These are phyloP conservation scores for Notolepis coatsorum DNA, from an alignment of 2,797 vertebrate species.

Conservation along the genomic window DNA sequence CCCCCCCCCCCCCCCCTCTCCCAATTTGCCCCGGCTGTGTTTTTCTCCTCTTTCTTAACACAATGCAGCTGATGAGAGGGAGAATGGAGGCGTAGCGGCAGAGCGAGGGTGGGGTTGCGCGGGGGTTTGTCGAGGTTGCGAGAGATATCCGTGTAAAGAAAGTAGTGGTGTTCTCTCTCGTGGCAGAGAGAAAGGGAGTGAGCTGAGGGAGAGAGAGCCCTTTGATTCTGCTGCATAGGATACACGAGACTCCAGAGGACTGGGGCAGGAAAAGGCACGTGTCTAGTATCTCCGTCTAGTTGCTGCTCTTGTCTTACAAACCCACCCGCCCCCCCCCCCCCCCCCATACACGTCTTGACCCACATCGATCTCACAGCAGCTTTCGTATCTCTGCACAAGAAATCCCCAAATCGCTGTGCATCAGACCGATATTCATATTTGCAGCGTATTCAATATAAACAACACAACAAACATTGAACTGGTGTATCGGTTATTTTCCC, in stretches of 20 bases:
- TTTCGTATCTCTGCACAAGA: constrained; percentile 30
- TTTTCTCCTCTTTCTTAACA: neutral
- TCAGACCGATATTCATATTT: no score
- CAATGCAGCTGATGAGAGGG: neutral
- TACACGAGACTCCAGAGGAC: constrained; percentile 44
- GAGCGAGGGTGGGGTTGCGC: neutral
- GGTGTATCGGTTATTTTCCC: constrained; percentile 12
- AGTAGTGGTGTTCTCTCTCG: constrained; percentile 35
- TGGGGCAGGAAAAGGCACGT: constrained; percentile 27
- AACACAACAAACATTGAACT: constrained; percentile 40
- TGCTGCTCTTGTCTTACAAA: constrained; percentile 26
- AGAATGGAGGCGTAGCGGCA: neutral
- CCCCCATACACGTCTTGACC: constrained; percentile 54
- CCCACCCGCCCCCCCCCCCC: constrained; percentile 45
- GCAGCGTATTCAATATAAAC: constrained; percentile 50
- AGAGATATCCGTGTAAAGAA: constrained; percentile 6
- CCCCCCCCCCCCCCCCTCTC: neutral
- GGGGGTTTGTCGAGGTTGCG: neutral
- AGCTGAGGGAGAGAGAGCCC: neutral
- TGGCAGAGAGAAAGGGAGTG: constrained; percentile 14
- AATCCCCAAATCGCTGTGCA: no score
- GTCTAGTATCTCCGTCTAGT: constrained; percentile 32
- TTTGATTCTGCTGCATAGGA: constrained; percentile 43
- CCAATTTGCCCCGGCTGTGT: neutral
- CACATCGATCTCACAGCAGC: constrained; percentile 57